Percentiles rank a stretch among this genome's conserved stretches.
Evolutionary conservation across 2,113 vertebrate genomes (phyloP).

Genomic region (Toxotes jaculatrix): DNA sequence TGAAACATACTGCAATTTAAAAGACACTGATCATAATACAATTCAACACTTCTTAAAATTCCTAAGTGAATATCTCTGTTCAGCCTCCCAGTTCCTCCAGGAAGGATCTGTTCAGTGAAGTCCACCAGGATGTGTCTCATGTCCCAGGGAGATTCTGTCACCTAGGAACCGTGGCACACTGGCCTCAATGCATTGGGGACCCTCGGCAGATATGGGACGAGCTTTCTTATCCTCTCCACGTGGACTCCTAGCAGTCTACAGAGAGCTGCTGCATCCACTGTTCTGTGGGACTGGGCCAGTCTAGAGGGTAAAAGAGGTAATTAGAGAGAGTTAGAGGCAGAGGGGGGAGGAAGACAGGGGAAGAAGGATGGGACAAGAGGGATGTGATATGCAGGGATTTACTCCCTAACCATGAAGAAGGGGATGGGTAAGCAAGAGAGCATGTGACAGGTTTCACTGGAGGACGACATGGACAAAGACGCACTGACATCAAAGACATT

Average conservation of each 20-base stretch:
- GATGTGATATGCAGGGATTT: slow-evolving; percentile 55
- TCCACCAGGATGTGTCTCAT: slow-evolving; percentile 56
- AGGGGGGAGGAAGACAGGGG: slow-evolving; percentile 21
- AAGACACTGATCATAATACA: slow-evolving; percentile 7
- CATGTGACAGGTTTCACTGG: slow-evolving; percentile 35
- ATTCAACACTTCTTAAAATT: slow-evolving; percentile 20
- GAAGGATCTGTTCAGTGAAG: slow-evolving; percentile 42
- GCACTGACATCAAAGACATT: slow-evolving; percentile 54
- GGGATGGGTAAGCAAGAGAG: slow-evolving; percentile 51
- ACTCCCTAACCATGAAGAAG: slow-evolving; percentile 53
- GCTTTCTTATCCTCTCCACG: slow-evolving; percentile 62
- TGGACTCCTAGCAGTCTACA: slow-evolving; percentile 61
- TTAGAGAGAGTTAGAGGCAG: slow-evolving; percentile 69
- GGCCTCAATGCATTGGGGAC: slow-evolving; percentile 64
- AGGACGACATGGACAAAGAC: slow-evolving; percentile 57
- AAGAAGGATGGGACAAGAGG: slow-evolving; percentile 49
- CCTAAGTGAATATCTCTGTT: slow-evolving; percentile 28
- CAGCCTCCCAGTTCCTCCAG: slow-evolving; percentile 51
- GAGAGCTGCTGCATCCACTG: slow-evolving; percentile 60
- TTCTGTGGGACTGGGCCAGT: slow-evolving; percentile 50
- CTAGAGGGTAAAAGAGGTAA: slow-evolving; percentile 74
- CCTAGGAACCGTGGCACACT: slow-evolving; percentile 54
- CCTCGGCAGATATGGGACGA: slow-evolving; percentile 40
- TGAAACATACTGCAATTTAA: not conserved
- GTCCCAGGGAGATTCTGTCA: slow-evolving; percentile 66